These are phyloP conservation scores for Amphiprion ocellaris DNA, from an alignment of 2,113 vertebrate genomes.

Conservation along the genomic window DNA sequence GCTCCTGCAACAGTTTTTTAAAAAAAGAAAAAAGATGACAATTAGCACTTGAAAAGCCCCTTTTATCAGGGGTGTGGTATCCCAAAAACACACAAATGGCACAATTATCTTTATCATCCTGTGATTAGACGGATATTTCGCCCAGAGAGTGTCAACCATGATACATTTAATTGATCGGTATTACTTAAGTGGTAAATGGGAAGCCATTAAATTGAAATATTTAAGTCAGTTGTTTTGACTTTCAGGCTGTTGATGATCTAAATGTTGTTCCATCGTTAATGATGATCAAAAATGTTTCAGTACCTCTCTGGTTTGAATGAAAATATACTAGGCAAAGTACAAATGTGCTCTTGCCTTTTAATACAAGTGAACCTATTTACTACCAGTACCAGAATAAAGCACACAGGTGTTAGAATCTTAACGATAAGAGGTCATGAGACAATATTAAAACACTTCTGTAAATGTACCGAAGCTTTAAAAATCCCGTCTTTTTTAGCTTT, in stretches of 20 bases:
- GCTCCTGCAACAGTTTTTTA: constrained; percentile 47
- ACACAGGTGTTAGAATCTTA: neutral
- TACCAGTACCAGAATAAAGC: constrained; percentile 29
- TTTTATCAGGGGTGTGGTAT: constrained; percentile 11
- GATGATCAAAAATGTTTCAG: constrained; percentile 12
- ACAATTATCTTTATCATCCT: constrained; percentile 22
- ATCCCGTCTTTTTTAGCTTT: constrained; percentile 1
- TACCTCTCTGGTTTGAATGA: constrained; percentile 34
- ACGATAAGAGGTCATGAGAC: constrained; percentile 21
- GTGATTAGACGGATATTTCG: constrained; percentile 21
- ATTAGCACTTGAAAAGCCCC: constrained; percentile 39
- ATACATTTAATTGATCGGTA: constrained; percentile 10
- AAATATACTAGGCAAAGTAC: constrained; percentile 16
- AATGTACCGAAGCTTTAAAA: constrained; percentile 3
- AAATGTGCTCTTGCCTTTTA: constrained; percentile 1
- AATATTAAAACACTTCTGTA: neutral
- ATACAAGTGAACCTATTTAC: neutral
- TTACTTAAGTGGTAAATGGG: neutral
- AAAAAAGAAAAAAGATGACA: constrained; percentile 38
- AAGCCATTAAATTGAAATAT: constrained; percentile 25
- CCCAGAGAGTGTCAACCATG: neutral
- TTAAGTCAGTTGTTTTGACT: neutral
- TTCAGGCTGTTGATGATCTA: neutral
- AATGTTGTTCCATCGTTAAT: neutral
- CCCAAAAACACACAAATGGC: constrained; percentile 18